Evolutionary conservation across 2,113 vertebrate species (phyloP).

Genomic region (Hippolais icterina): DNA sequence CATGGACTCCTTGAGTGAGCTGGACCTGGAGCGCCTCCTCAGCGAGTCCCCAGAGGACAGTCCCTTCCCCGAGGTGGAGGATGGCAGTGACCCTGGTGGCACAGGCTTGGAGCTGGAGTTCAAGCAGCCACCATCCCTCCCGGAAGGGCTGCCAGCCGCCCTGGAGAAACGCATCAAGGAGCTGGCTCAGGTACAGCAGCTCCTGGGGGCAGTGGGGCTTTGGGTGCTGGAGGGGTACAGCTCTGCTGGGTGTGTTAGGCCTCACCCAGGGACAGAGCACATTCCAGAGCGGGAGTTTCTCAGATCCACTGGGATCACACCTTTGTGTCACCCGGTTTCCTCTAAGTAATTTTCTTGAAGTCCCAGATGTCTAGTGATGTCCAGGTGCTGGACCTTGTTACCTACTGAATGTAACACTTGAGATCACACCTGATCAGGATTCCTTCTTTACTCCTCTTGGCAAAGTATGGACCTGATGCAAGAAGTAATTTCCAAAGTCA

Average conservation of each 20-base stretch:
- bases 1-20: constrained; percentile 80
- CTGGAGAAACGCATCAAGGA: constrained; percentile 83
- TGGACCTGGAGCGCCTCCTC: constrained; percentile 85
- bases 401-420: background rate
- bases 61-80: constrained; percentile 72
- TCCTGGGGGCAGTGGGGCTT: rapidly evolving
- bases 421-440: background rate
- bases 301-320: background rate
- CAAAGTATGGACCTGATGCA: background rate
- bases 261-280: background rate
- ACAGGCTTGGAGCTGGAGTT: constrained; percentile 68
- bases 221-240: background rate
- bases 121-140: constrained; percentile 75
- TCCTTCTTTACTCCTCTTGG: background rate
- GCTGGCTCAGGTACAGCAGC: constrained; percentile 78
- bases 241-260: background rate
- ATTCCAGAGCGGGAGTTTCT: rapidly evolving
- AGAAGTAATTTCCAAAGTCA: background rate
- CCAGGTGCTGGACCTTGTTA: background rate
- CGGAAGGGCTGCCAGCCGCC: constrained; percentile 80
- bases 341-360: background rate
- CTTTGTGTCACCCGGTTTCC: background rate
- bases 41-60: constrained; percentile 77
- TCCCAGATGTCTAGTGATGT: background rate
- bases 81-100: constrained; percentile 64